Evolutionary conservation across 2,113 vertebrate species (phyloP).

Genomic region (Gavialis gangeticus): DNA sequence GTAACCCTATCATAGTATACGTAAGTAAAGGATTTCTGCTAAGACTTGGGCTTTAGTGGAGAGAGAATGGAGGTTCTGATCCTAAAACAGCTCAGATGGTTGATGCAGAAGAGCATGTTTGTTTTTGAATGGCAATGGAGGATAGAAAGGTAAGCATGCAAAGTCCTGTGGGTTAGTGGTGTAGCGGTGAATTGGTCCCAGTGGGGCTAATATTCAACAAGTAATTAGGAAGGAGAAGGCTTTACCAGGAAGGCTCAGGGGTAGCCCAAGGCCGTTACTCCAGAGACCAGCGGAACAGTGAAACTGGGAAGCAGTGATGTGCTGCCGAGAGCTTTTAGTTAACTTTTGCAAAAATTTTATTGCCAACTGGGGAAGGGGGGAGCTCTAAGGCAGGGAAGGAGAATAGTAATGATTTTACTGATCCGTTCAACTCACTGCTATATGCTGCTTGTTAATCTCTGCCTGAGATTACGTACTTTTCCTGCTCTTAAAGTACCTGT

Average conservation of each 20-base stretch:
- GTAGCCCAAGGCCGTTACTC: conserved; percentile 42
- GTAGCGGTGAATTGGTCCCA: conserved; percentile 55
- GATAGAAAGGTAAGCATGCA: neutral
- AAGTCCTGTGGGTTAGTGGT: neutral
- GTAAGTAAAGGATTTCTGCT: neutral
- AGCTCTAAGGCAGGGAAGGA: neutral
- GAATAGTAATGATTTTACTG: neutral
- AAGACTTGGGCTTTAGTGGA: neutral
- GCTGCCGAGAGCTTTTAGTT: neutral
- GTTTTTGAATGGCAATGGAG: neutral
- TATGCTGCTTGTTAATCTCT: conserved; percentile 16
- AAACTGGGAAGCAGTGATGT: neutral
- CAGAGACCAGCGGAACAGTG: conserved; percentile 9
- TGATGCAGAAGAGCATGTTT: neutral
- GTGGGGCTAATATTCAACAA: conserved; percentile 48
- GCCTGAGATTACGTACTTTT: neutral
- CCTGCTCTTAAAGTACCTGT: neutral
- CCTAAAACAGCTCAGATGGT: fast-evolving
- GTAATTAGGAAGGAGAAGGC: conserved; percentile 7
- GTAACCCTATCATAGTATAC: neutral
- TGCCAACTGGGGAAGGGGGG: neutral
- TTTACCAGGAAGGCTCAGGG: conserved; percentile 15
- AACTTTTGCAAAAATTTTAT: neutral
- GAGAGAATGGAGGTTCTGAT: neutral
- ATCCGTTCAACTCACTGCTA: neutral